Percentiles rank a stretch among this genome's conserved stretches.
Evolutionary conservation across 2,113 vertebrate genomes (phyloP).

Genomic region (Onychorhynchus coronatus): DNA sequence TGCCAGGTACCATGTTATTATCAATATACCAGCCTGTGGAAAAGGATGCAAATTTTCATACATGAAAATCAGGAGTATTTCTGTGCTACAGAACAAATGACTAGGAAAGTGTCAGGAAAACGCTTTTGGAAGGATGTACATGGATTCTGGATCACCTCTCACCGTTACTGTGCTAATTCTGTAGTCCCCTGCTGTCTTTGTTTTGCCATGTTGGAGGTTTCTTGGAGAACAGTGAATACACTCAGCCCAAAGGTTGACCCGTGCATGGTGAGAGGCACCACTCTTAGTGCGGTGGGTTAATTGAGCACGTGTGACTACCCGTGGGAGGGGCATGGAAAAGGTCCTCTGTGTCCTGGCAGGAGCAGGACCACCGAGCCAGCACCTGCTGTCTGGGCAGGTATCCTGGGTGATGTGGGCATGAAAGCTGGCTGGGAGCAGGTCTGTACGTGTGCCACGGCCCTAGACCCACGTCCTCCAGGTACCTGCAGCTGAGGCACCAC

Average conservation of each 20-base stretch:
- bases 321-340: neutral
- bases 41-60: neutral
- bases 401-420: neutral
- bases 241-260: neutral
- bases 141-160: neutral
- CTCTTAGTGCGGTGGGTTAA: neutral
- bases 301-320: fast-evolving
- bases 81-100: neutral
- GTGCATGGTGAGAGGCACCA: too few relatives aligned
- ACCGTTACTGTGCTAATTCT: neutral
- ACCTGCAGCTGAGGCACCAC: neutral
- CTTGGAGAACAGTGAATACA: neutral
- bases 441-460: neutral
- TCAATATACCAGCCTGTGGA: neutral
- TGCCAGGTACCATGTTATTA: neutral
- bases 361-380: neutral
- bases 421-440: neutral
- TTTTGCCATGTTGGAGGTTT: neutral
- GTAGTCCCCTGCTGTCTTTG: fast-evolving
- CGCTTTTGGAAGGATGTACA: neutral
- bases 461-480: neutral
- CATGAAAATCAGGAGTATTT: neutral
- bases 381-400: neutral
- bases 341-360: neutral
- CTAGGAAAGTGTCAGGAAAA: neutral